Conservation (phyloP, 1,140 invertebrate genomes). For the Orius insidiosus region DNA sequence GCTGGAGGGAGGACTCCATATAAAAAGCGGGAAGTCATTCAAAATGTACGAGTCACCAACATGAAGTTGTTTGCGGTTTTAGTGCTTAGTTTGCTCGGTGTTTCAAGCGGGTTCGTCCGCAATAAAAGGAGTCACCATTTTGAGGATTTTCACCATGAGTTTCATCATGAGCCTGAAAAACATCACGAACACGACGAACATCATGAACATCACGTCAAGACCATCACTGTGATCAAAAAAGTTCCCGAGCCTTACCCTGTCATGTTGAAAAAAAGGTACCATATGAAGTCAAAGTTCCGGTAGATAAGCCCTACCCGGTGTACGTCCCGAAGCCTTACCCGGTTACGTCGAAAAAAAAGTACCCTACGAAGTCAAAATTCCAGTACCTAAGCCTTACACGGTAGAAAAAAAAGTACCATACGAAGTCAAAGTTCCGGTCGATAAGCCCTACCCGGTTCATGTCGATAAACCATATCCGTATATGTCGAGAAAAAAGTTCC, state of each 20-base stretch:
- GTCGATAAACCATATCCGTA: constrained; percentile 45
- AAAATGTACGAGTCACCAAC: no score
- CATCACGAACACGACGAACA: no score
- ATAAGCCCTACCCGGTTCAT: constrained; percentile 30
- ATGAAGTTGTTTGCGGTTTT: no score
- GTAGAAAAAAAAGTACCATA: constrained; percentile 17
- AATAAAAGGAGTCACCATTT: no score
- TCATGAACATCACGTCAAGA: constrained; percentile 5
- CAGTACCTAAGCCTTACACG: constrained; percentile 18
- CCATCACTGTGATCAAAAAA: constrained; percentile 11
- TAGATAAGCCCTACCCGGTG: constrained; percentile 19
- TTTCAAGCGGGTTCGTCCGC: no score
- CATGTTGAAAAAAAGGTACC: constrained; percentile 9
- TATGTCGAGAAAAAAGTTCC: constrained; percentile 45
- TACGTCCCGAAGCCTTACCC: constrained; percentile 24
- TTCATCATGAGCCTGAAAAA: no score
- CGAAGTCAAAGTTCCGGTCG: constrained; percentile 19
- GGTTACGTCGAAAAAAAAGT: constrained; percentile 24
- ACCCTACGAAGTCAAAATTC: constrained; percentile 41
- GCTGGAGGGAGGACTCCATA: no score
- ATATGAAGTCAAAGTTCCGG: constrained; percentile 10
- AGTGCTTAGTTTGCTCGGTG: no score
- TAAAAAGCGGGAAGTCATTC: no score
- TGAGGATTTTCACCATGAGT: no score
- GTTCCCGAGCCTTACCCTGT: constrained; percentile 10